Base-by-base conservation (phyloP, 2,888 invertebrate genomes). In the Bombyx huttoni region DNA sequence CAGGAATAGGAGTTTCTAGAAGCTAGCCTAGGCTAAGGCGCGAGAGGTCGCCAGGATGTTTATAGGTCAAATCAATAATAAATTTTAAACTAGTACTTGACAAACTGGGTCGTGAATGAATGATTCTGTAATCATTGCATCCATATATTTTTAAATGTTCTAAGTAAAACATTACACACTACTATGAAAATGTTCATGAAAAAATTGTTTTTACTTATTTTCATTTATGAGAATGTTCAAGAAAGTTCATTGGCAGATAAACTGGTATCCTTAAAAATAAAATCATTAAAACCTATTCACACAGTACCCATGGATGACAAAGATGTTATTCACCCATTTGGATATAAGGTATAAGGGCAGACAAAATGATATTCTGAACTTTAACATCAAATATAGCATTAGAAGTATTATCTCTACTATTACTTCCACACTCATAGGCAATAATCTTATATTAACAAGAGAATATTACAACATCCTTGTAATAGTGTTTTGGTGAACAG, bases 401-500 rank as follows among this genome's bases (percentile, higher is more conserved):
- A 24, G 24, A 24, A 24, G 24, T 24, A 24, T 24, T 24, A n/a
- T n/a, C 5, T 2, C 24, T 24, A 24, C 24, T 24, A 24, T 24
- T 24, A 24, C 24, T 24, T 24, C 24, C 24, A 24, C 24, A 3
- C 24, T 2, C 24, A 24, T 24, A 24, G 24, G 24, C 24, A 24
- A 24, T 24, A 24, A 24, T 24, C 24, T 24, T 24, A 24, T 24
- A 24, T 40, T 12, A 40, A 40, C 40, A 40, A 40, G 12, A 40
- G 12, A 10, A 40, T 10, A 12, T 40, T 40, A 40, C 12, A 12
- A 24, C 24, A 48, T 8, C 47, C 6, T 49, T 46, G 49, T 40
- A 10, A 8, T 12, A 40, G 40, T 40, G 40, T 40, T 40, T 40
- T 40, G 40, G 40, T 59, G 40, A 40, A 46, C 61, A 70, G 62